Evolutionary conservation across 2,113 vertebrate genomes (phyloP).

Genomic region (Odocoileus hemionus): DNA sequence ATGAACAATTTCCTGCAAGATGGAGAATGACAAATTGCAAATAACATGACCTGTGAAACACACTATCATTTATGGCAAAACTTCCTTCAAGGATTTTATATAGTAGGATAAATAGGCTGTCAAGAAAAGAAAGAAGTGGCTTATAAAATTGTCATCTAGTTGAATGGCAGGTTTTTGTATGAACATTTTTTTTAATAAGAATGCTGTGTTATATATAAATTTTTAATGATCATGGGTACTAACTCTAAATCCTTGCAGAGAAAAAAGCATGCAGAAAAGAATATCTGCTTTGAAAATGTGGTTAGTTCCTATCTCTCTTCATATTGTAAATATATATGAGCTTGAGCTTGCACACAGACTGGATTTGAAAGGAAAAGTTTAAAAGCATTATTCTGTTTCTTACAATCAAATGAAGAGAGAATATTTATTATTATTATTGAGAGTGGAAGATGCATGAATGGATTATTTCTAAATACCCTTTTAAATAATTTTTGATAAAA

Average conservation of each 20-base stretch:
- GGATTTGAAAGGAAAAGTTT: slow-evolving; percentile 48
- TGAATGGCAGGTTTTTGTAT: slow-evolving; percentile 8
- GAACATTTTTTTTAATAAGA: slow-evolving; percentile 27
- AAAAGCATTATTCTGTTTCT: slow-evolving; percentile 30
- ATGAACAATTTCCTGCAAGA: slow-evolving; percentile 47
- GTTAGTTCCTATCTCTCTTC: slow-evolving; percentile 48
- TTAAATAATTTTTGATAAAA: background rate
- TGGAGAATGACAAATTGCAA: slow-evolving; percentile 57
- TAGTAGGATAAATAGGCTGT: slow-evolving; percentile 34
- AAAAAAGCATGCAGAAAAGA: slow-evolving; percentile 48
- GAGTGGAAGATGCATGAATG: background rate
- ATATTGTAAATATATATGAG: slow-evolving; percentile 55
- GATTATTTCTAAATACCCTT: background rate
- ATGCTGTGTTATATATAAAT: background rate
- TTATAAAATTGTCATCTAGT: slow-evolving; percentile 24
- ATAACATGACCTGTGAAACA: slow-evolving; percentile 40
- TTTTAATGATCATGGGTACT: background rate
- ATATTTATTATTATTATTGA: background rate
- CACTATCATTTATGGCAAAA: slow-evolving; percentile 19
- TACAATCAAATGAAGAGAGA: slow-evolving; percentile 16
- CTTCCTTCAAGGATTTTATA: slow-evolving; percentile 45
- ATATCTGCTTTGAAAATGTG: slow-evolving; percentile 48
- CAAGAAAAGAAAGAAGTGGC: slow-evolving; percentile 34
- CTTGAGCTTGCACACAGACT: slow-evolving; percentile 9
- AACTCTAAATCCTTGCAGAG: background rate